Evolutionary conservation across 2,888 invertebrate species (phyloP), one percentile per base, ranked within the genome.

Genomic region (Salpingus planirostris): DNA sequence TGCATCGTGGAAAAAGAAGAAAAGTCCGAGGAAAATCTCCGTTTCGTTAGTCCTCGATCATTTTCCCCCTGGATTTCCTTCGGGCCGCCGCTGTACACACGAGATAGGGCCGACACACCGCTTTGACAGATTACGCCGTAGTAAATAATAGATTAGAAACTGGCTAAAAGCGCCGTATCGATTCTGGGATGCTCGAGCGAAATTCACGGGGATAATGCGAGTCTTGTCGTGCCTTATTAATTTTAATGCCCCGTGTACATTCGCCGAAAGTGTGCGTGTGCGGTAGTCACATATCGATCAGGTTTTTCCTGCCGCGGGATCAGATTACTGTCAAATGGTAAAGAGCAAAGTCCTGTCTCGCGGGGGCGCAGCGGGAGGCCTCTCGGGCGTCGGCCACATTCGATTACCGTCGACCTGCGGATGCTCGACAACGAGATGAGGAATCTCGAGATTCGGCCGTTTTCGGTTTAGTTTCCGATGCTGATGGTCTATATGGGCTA

Each of bases 51-150:
- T n/a, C n/a, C n/a, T n/a, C n/a, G n/a, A n/a, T n/a, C n/a, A n/a
- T n/a, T n/a, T n/a, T n/a, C n/a, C n/a, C n/a, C n/a, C n/a, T n/a
- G n/a, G n/a, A n/a, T n/a, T n/a, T n/a, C n/a, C n/a, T n/a, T n/a
- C n/a, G n/a, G n/a, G n/a, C n/a, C n/a, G n/a, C n/a, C 54, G 46
- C 52, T 54, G 56, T 52, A 47, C 49, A 45, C 40, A 48, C 40
- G 49, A 55, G 57, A 58, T 56, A 59, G 50, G 57, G 53, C 49
- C 49, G 51, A 54, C 49, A 49, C 52, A 41, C 47, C 49, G 52
- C 58, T 57, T 57, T 59, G 55, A 57, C 55, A 56, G 57, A 59
- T 59, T 59, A 59, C 49, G 45, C 47, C 52, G 52, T 50, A 57
- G 50, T 54, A 52, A 56, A 56, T 56, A 56, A 57, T 55, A 56